A percentile compares a stretch with the other conserved stretches of the same genome.
Conservation (phyloP, 1,140 invertebrate species). For the Cotesia glomerata region DNA sequence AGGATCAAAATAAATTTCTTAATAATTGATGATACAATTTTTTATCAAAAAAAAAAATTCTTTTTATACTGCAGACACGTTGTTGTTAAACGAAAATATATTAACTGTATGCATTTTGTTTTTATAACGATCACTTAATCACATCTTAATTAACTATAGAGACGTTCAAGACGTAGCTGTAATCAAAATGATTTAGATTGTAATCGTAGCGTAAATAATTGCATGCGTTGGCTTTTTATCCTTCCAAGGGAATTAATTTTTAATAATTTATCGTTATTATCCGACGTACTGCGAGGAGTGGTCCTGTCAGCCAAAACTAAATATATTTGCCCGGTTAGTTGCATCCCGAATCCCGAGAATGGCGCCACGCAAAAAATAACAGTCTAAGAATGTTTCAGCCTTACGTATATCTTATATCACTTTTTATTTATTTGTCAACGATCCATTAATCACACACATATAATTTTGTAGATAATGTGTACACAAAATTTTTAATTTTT, state of each 20-base stretch:
- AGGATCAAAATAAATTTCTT: too few relatives aligned
- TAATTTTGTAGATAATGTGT: too few relatives aligned
- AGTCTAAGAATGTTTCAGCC: too few relatives aligned
- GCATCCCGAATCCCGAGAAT: background rate
- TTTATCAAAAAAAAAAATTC: too few relatives aligned
- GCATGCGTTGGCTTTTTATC: background rate
- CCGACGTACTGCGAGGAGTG: constrained; percentile 4
- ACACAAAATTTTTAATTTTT: too few relatives aligned
- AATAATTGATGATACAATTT: too few relatives aligned
- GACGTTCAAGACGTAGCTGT: background rate
- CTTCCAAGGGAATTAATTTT: background rate
- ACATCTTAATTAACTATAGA: background rate
- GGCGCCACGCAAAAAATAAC: constrained; percentile 2
- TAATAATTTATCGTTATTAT: background rate
- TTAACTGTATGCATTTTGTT: background rate
- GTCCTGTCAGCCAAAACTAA: constrained; percentile 2
- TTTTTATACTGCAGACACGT: too few relatives aligned
- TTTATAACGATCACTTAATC: background rate
- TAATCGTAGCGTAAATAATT: background rate
- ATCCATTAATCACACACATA: background rate
- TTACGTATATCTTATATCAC: background rate
- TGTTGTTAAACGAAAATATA: too few relatives aligned
- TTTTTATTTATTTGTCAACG: background rate
- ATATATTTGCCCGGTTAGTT: constrained; percentile 6
- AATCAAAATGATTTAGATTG: background rate